These are phyloP conservation scores for Microtus oregoni DNA, from an alignment of 2,113 vertebrate species.

Conservation along the genomic window DNA sequence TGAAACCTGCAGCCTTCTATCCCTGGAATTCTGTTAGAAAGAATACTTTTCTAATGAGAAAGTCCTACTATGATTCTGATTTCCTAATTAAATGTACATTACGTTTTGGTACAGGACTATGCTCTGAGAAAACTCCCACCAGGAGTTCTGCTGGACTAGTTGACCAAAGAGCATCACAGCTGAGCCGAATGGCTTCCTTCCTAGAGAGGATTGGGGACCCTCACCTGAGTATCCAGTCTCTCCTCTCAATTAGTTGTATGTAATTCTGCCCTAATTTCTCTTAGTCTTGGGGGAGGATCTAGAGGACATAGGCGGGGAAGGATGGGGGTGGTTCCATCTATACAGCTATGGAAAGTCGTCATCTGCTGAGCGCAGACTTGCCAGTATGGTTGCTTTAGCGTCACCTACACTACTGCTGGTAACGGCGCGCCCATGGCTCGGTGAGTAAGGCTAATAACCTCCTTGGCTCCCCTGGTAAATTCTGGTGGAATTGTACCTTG, in stretches of 20 bases:
- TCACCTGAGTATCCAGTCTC: background rate
- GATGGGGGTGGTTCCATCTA: background rate
- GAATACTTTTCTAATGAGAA: background rate
- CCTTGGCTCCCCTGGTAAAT: background rate
- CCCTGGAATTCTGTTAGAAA: background rate
- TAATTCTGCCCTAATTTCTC: background rate
- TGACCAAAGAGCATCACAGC: background rate
- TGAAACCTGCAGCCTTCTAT: background rate
- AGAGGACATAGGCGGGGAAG: background rate
- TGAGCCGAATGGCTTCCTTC: background rate
- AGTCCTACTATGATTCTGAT: background rate
- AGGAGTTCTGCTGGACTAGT: background rate
- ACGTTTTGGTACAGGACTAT: background rate
- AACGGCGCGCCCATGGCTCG: background rate
- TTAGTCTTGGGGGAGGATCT: background rate
- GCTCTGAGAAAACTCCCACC: background rate
- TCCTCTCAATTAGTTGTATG: background rate
- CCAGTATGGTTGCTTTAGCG: background rate
- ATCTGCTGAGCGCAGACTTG: background rate
- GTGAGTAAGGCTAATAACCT: background rate
- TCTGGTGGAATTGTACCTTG: background rate
- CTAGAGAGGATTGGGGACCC: background rate
- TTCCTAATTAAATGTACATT: conserved; percentile 32
- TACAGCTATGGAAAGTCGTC: background rate
- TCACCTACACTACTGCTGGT: background rate